Evolutionary conservation across 2,113 vertebrate genomes (phyloP), one percentile per base, ranked within the genome.

Genomic region (Odocoileus hemionus): DNA sequence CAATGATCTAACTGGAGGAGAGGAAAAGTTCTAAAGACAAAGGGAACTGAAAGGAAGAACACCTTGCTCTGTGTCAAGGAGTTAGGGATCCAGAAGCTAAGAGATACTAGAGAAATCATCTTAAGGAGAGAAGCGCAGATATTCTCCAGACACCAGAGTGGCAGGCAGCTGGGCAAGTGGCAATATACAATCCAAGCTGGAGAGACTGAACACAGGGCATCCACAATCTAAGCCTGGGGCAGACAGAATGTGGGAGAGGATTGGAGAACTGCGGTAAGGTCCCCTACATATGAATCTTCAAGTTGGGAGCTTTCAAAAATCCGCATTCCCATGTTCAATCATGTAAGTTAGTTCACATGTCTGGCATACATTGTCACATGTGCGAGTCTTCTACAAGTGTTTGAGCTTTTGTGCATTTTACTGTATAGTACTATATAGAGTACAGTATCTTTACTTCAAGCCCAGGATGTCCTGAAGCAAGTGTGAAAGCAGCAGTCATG

Each of bases 1-100:
- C 39, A 57, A 88, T 91, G 33, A 14, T 17, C 39, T 57, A 96
- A 93, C 9, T 57, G 39, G 39, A 17, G 60, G 52, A 19, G 33
- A n/a, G 89, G 47, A 26, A 95, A 88, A 67, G 79, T 57, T 87
- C 86, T 97, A 86, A 55, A 92, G 43, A 85, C 45, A 88, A 92
- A 94, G 25, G 36, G 17, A 26, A 90, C 14, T 79, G 12, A 88
- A 82, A 84, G 21, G 19, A 87, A 36, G 60, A 39, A 25, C 45
- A 82, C 1, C 33, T n/a, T 96, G 21, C 43, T 90, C 47, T 93
- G 12, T 89, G 60, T 93, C 47, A 83, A 93, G 39, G 82, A 78
- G 36, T 93, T 39, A 70, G n/a, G 45, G 15, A 21, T 91, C n/a
- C 57, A 96, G 58, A 86, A 91, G 57, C 6, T 11, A 45, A 92